These are phyloP conservation scores for Alosa alosa DNA, from an alignment of 2,113 vertebrate species.

Conservation along the genomic window DNA sequence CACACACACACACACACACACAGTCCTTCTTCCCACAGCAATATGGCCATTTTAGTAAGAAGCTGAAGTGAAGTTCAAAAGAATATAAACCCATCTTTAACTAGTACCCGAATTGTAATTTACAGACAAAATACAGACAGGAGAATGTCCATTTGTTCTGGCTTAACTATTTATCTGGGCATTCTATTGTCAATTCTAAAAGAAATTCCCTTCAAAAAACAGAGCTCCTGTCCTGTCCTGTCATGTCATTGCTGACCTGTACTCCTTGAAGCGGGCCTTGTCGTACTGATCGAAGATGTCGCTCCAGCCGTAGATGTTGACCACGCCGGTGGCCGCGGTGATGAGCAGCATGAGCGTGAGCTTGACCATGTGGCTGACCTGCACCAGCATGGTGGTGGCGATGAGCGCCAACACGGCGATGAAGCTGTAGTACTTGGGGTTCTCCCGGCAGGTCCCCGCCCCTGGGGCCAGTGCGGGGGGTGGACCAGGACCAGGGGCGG, in stretches of 20 bases:
- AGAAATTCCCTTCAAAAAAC: too few relatives aligned
- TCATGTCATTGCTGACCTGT: slow-evolving; percentile 63
- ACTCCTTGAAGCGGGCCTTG: slow-evolving; percentile 73
- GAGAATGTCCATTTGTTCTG: too few relatives aligned
- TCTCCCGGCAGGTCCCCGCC: slow-evolving; percentile 70
- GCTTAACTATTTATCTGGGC: too few relatives aligned
- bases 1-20: background rate
- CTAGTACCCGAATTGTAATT: too few relatives aligned
- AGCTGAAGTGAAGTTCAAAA: too few relatives aligned
- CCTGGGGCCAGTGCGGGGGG: slow-evolving; percentile 18
- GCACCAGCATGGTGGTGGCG: slow-evolving; percentile 94
- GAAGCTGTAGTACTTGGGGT: slow-evolving; percentile 92
- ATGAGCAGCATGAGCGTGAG: slow-evolving; percentile 91
- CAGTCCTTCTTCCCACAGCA: background rate
- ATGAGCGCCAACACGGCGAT: slow-evolving; percentile 84
- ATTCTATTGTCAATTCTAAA: too few relatives aligned
- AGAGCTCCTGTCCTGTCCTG: too few relatives aligned
- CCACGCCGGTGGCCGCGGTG: slow-evolving; percentile 70
- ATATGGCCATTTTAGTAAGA: background rate
- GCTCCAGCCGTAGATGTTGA: slow-evolving; percentile 87
- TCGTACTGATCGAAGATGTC: slow-evolving; percentile 88
- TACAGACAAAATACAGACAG: too few relatives aligned
- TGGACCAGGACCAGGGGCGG: slow-evolving; percentile 21
- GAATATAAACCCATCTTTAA: too few relatives aligned
- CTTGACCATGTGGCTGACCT: slow-evolving; percentile 99